phyloP scores from a whole-genome alignment of 2,888 invertebrate species.

The Ischnura elegans region DNA sequence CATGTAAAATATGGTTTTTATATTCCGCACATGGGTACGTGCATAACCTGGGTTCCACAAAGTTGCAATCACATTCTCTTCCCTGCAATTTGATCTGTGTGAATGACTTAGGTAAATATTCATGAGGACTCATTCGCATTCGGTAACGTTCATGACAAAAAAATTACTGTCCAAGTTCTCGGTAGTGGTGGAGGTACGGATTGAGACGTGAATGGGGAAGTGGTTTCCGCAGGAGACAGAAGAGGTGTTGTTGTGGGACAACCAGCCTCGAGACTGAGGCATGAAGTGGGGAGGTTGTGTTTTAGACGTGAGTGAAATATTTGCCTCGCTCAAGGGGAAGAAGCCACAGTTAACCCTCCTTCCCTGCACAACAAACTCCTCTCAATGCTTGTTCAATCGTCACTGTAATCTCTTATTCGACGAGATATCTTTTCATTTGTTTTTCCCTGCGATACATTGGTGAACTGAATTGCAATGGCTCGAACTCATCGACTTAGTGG shows the following conservation, averaged over 20 bases:
- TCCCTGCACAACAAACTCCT: too few relatives aligned
- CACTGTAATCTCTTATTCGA: too few relatives aligned
- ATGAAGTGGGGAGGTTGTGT: background rate
- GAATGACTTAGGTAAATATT: background rate
- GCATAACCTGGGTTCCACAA: too few relatives aligned
- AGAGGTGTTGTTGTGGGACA: background rate
- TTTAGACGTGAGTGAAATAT: conserved; percentile 43
- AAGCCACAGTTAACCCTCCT: background rate
- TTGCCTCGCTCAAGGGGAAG: background rate
- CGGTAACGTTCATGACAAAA: background rate
- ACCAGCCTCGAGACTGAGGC: background rate
- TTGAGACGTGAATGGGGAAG: conserved; percentile 11
- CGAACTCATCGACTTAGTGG: too few relatives aligned
- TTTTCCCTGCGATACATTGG: too few relatives aligned
- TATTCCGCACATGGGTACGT: too few relatives aligned
- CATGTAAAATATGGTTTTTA: too few relatives aligned
- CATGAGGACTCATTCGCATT: background rate
- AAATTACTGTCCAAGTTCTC: background rate
- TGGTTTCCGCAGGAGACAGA: background rate
- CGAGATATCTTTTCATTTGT: too few relatives aligned
- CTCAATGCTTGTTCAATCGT: too few relatives aligned
- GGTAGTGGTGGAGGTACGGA: background rate
- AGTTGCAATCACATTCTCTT: too few relatives aligned
- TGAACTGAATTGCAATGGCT: too few relatives aligned
- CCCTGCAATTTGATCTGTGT: too few relatives aligned